Base-by-base conservation (phyloP, 1,140 invertebrate species). In the Euura lappo region DNA sequence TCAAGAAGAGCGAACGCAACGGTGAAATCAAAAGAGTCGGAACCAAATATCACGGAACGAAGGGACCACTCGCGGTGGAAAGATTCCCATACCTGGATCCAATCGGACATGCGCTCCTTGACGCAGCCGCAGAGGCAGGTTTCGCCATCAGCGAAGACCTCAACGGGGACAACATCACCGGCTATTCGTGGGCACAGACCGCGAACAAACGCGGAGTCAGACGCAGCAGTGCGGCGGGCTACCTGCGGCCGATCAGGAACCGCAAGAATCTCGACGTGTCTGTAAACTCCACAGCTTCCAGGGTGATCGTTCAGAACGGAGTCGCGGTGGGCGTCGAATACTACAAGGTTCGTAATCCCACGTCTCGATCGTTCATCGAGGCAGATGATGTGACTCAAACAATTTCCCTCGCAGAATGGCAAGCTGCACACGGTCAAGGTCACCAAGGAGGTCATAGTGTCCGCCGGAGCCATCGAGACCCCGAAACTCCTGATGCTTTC, bases 231-330 rank as follows among this genome's bases (percentile, higher is more conserved):
- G 88, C 93, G 0, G 82, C 89, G 74, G 93, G 92, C 0, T 95
- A 93, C 79, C 81, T 95, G 0, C 83, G 90, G 8, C 93, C 93
- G 2, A 8, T 78, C 0, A 82, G 91, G 6, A 76, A 90, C 65
- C 85, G 93, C 28, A 84, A 85, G 0, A 97, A 97, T 86, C 88
- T 97, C 1, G 91, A 95, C 74, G 85, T 96, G 0, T 81, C 90
- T 45, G 77, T 94, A 0, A 93, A 94, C 74, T 90, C 94, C 0
- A 90, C 92, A 2, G 93, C 86, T 0, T 92, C 91, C 0, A 92
- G 90, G 78, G 84, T 91, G 8, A 72, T 90, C 2, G 89, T 94
- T 70, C 89, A 94, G 72, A 79, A 87, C 44, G 69, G 76, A 3
- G 89, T 86, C 4, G 92, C 91, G 44, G 83, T 88, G 10, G 93